Conservation (phyloP, 2,888 invertebrate genomes). For the Drosophila nr. fundita region DNA sequence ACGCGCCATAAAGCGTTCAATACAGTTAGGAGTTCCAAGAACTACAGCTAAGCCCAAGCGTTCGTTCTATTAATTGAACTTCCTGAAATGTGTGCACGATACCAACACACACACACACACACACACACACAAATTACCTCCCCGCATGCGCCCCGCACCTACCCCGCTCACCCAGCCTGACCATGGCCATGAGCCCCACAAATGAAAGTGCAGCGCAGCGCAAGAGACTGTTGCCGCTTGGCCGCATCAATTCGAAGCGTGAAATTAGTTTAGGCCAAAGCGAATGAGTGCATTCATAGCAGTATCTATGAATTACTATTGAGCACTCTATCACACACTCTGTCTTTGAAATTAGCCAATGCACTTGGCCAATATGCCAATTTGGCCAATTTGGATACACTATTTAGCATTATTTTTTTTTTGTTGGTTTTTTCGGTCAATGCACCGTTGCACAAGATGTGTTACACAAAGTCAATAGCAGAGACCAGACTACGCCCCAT, state of each 20-base stretch:
- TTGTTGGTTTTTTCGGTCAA: slow-evolving; percentile 41
- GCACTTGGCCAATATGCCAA: slow-evolving; percentile 39
- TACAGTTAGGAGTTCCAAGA: slow-evolving; percentile 77
- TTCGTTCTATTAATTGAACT: slow-evolving; percentile 82
- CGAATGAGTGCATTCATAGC: slow-evolving; percentile 11
- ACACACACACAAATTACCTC: background rate
- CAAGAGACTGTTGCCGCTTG: slow-evolving; percentile 71
- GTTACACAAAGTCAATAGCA: slow-evolving; percentile 66
- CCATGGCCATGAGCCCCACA: slow-evolving; percentile 44
- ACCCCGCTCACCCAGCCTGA: slow-evolving; percentile 29
- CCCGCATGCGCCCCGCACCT: background rate
- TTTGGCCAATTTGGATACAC: slow-evolving; percentile 14
- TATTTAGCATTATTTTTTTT: no score
- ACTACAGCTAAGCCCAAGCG: slow-evolving; percentile 55
- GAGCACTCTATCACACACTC: slow-evolving; percentile 10
- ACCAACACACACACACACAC: slow-evolving; percentile 11
- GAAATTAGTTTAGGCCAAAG: slow-evolving; percentile 74
- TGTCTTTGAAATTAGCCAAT: slow-evolving; percentile 36
- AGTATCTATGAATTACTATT: slow-evolving; percentile 21
- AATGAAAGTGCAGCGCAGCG: slow-evolving; percentile 59
- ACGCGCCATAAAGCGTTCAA: slow-evolving; percentile 81
- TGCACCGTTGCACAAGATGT: slow-evolving; percentile 64
- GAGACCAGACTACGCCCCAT: slow-evolving; percentile 54
- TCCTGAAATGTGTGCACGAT: slow-evolving; percentile 73
- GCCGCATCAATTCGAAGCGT: slow-evolving; percentile 82